These are phyloP conservation scores for Caradrina clavipalpis DNA, from an alignment of 2,888 invertebrate species.

Conservation along the genomic window DNA sequence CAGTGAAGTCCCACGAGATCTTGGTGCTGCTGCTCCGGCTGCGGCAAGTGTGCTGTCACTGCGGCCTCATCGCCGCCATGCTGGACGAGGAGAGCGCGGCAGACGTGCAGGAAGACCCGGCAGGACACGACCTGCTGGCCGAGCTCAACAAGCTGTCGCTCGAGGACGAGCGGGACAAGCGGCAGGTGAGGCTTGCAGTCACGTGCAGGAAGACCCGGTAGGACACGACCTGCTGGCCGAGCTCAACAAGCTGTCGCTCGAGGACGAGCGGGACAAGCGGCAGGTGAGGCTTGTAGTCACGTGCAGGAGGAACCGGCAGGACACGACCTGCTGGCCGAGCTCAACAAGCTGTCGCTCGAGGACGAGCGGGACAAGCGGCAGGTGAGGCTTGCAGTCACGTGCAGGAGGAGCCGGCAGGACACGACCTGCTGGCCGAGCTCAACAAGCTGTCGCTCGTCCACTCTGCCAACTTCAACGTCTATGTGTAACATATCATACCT, in stretches of 20 bases:
- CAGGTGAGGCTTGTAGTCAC: slow-evolving; percentile 69
- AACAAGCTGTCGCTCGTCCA: slow-evolving; percentile 91
- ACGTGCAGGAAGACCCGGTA: slow-evolving; percentile 68
- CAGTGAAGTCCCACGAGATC: slow-evolving; percentile 93
- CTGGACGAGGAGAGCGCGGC: slow-evolving; percentile 81
- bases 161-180: slow-evolving; percentile 72
- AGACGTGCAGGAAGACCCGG: slow-evolving; percentile 69
- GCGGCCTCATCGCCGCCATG: slow-evolving; percentile 93
- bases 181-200: slow-evolving; percentile 70
- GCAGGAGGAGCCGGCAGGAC: slow-evolving; percentile 69
- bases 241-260: slow-evolving; percentile 92
- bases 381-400: slow-evolving; percentile 67
- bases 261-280: slow-evolving; percentile 71
- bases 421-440: slow-evolving; percentile 92
- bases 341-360: slow-evolving; percentile 92
- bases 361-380: slow-evolving; percentile 70
- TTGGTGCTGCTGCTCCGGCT: slow-evolving; percentile 95
- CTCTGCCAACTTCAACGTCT: no score
- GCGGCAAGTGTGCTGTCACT: slow-evolving; percentile 95
- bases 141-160: slow-evolving; percentile 92
- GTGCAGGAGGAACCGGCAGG: slow-evolving; percentile 70
- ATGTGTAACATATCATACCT: no score
- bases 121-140: slow-evolving; percentile 90
- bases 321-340: slow-evolving; percentile 92
- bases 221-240: slow-evolving; percentile 92